Conservation (phyloP, 2,888 invertebrate genomes). For the Lycocerus yunnanus region DNA sequence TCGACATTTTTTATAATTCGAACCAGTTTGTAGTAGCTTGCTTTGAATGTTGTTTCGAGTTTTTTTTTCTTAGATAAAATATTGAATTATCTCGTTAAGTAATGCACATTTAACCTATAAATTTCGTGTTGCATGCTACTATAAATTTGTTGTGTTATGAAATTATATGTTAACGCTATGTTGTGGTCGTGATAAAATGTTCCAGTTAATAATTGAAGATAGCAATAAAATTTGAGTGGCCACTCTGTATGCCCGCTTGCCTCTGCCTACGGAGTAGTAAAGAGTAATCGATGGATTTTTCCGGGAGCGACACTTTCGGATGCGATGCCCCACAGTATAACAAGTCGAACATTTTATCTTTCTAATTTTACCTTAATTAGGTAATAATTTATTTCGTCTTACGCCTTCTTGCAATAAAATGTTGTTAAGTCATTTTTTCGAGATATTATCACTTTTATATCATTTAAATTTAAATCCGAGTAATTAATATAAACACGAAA, state of each 20-base stretch:
- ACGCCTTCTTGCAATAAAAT: neutral
- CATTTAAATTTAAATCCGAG: neutral
- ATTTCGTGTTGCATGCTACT: conserved; percentile 4
- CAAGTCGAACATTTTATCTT: neutral
- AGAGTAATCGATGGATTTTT: too few relatives aligned
- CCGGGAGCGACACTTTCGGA: neutral
- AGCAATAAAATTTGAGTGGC: neutral
- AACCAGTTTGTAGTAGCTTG: neutral
- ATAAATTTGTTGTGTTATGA: conserved; percentile 20
- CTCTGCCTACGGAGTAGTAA: too few relatives aligned
- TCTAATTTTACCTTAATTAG: neutral
- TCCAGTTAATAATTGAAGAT: neutral
- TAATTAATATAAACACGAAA: neutral
- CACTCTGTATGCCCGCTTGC: neutral
- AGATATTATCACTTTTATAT: neutral
- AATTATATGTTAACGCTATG: conserved; percentile 9
- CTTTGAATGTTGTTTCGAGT: neutral
- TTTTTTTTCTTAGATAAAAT: neutral
- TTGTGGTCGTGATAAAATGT: neutral
- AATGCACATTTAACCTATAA: neutral
- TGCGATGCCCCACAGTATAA: neutral
- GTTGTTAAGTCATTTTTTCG: neutral
- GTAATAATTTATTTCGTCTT: neutral
- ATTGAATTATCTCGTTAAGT: neutral
- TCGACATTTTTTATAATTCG: neutral